Conservation (phyloP, 2,113 vertebrate species). For the Channa maculata region DNA sequence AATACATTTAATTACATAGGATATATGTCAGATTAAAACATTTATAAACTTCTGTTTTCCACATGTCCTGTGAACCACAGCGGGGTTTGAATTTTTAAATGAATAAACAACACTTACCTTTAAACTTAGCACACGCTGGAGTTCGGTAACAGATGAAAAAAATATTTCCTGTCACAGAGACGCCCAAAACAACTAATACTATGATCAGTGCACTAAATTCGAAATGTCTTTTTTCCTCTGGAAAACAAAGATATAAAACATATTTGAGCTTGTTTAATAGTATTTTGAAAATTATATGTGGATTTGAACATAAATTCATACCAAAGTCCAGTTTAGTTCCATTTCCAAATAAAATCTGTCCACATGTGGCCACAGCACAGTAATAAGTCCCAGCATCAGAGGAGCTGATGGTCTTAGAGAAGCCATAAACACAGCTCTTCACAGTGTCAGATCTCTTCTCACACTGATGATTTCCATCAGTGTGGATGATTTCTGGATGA, state of each 20-base stretch:
- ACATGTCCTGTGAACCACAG: too few relatives aligned
- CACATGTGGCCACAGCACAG: slow-evolving; percentile 62
- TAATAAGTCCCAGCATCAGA: slow-evolving; percentile 49
- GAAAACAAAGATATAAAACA: background rate
- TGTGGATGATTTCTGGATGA: slow-evolving; percentile 26
- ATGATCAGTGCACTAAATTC: background rate
- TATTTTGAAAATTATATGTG: too few relatives aligned
- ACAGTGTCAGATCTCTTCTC: background rate
- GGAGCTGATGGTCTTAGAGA: background rate
- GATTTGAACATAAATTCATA: background rate
- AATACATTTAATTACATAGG: too few relatives aligned
- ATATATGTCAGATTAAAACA: too few relatives aligned
- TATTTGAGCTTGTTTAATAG: too few relatives aligned
- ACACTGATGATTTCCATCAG: slow-evolving; percentile 30
- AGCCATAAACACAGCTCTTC: background rate
- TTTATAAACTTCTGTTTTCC: too few relatives aligned
- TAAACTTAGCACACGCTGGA: too few relatives aligned
- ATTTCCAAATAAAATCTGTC: slow-evolving; percentile 47
- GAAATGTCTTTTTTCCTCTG: background rate
- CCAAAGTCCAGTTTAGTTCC: background rate
- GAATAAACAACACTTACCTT: too few relatives aligned
- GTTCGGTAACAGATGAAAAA: too few relatives aligned
- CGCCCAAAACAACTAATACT: too few relatives aligned
- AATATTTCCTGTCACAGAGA: too few relatives aligned
- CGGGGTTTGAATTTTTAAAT: too few relatives aligned